phyloP scores from a whole-genome alignment of 2,113 vertebrate genomes.

The Pimephales promelas region DNA sequence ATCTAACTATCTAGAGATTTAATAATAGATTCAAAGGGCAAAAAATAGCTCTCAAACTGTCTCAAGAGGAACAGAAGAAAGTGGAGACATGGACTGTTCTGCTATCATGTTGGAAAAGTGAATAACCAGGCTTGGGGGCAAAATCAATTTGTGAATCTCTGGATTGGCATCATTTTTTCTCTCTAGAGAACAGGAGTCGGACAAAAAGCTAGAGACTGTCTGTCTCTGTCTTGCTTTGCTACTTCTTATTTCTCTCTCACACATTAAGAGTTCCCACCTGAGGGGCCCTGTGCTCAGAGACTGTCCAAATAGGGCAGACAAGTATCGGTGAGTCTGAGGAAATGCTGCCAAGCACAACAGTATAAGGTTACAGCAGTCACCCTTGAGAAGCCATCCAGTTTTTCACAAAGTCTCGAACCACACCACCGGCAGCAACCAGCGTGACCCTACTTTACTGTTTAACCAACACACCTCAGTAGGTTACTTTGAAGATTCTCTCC shows the following conservation, averaged over 20 bases:
- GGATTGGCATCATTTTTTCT: neutral
- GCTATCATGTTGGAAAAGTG: neutral
- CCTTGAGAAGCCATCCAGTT: neutral
- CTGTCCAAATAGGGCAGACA: constrained; percentile 28
- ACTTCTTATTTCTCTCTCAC: constrained; percentile 8
- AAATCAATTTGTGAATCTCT: neutral
- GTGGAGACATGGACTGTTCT: neutral
- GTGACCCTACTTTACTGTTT: constrained; percentile 3
- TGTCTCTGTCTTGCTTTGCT: neutral
- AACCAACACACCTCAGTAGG: constrained; percentile 16
- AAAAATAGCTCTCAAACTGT: neutral
- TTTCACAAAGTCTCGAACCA: constrained; percentile 13
- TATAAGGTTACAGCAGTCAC: constrained; percentile 29
- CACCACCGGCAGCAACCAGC: constrained; percentile 1
- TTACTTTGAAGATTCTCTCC: constrained; percentile 6
- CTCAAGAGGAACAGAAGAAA: neutral
- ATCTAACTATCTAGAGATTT: neutral
- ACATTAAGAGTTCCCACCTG: constrained; percentile 14
- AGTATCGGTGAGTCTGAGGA: neutral
- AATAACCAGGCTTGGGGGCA: neutral
- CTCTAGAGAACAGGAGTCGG: neutral
- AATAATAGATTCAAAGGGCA: neutral
- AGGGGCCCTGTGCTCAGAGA: neutral
- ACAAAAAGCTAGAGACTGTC: neutral
- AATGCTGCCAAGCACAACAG: constrained; percentile 28